A percentile compares a stretch with the other conserved stretches of the same genome.
Evolutionary conservation across 2,113 vertebrate genomes (phyloP).

Genomic region (Brachypteracias leptosomus): DNA sequence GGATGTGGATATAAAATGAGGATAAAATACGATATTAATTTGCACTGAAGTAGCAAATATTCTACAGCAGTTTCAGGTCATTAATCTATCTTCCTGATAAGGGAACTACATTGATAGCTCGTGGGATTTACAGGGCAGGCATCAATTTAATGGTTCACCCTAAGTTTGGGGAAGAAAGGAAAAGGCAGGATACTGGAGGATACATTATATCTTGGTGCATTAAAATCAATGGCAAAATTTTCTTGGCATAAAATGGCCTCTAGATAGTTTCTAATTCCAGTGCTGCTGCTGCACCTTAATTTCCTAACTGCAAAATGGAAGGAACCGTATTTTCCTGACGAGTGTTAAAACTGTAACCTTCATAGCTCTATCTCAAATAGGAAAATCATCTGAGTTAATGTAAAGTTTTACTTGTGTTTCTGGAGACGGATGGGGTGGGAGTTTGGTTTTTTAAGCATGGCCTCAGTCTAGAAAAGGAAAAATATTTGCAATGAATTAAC

Average conservation of each 20-base stretch:
- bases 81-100: constrained; percentile 46
- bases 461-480: not conserved
- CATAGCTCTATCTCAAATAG: not conserved
- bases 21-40: constrained; percentile 59
- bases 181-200: not conserved
- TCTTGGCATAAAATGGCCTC: constrained; percentile 4
- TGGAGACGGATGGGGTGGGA: accelerated
- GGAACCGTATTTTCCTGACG: not conserved
- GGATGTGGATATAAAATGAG: constrained; percentile 9
- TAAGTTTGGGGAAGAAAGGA: constrained; percentile 42
- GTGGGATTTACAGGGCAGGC: constrained; percentile 51
- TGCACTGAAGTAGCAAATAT: constrained; percentile 55
- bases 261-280: constrained; percentile 1
- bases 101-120: constrained; percentile 53
- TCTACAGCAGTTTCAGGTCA: constrained; percentile 35
- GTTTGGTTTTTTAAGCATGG: not conserved
- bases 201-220: not conserved
- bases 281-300: not conserved
- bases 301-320: constrained; percentile 1
- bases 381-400: not conserved
- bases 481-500: not conserved
- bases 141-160: constrained; percentile 54
- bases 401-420: not conserved
- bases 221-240: constrained; percentile 38
- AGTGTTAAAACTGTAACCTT: not conserved